Base-by-base conservation (phyloP, 2,888 invertebrate species). In the Polyommatus icarus region DNA sequence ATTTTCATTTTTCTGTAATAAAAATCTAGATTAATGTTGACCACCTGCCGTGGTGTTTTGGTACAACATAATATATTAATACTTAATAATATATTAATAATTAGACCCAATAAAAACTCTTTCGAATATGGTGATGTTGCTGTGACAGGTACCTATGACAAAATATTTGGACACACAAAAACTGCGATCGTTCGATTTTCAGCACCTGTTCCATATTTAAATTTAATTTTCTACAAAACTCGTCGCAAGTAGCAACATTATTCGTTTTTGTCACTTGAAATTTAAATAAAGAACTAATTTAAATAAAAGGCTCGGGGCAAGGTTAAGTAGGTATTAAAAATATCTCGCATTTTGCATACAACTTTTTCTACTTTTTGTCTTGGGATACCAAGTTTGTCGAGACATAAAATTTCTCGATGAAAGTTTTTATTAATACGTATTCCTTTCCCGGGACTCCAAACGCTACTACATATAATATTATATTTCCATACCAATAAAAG, bases 191-290 rank as follows among this genome's bases (percentile, higher is more conserved):
- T 67, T 67, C 67, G 67, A 67, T 32, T 67, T 67, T 32, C 67
- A 67, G 29, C 67, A 67, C 67, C 67, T 67, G 67, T 67, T 67
- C 67, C 6, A 32, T 67, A 67, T 67, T 67, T 67, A 67, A 67
- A 32, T 67, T 67, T 32, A 29, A 67, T 29, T 67, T 67, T 67
- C 67, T 67, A 67, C 29, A 29, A 67, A 29, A 67, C 29, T 29
- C 5, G 67, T 67, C 29, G 29, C 29, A 32, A 32, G 32, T 67
- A 29, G 67, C 67, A 61, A 61, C 67, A 67, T 32, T 67, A 67
- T 15, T 6, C 29, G 15, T 67, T 67, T 61, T 67, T 29, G 29
- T 67, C 15, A 32, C 67, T 67, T 18, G 15, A 61, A 59, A 67
- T 67, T 67, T 67, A 29, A 67, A 67, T 29, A 67, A 67, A 67